Percentiles rank a stretch among this genome's conserved stretches.
Evolutionary conservation across 2,888 invertebrate species (phyloP).

Genomic region (Melanargia galathea): DNA sequence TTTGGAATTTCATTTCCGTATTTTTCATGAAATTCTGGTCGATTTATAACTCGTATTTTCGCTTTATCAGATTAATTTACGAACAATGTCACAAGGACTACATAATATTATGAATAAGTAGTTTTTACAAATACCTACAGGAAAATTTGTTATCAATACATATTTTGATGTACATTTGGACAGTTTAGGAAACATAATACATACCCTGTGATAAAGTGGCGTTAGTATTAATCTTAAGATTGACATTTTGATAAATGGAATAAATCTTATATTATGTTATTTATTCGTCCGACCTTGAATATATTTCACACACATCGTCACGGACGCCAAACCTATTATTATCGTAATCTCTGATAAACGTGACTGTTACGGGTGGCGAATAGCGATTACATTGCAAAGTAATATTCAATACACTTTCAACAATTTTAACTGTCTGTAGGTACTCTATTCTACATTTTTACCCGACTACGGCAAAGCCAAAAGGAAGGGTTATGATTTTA

Average conservation of each 20-base stretch:
- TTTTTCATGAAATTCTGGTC: too few species aligned
- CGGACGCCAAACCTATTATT: constrained; percentile 49
- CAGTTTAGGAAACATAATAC: constrained; percentile 17
- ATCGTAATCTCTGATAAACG: constrained; percentile 51
- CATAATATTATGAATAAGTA: not conserved
- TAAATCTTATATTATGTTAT: constrained; percentile 26
- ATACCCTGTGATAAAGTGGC: constrained; percentile 14
- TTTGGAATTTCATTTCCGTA: too few species aligned
- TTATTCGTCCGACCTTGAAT: constrained; percentile 45
- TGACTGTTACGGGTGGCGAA: constrained; percentile 38
- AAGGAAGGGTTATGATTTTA: too few species aligned
- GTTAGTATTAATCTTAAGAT: constrained; percentile 20
- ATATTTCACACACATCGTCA: constrained; percentile 47
- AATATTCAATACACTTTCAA: constrained; percentile 18
- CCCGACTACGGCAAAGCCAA: too few species aligned
- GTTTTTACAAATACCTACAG: constrained; percentile 11
- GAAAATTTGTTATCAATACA: constrained; percentile 21
- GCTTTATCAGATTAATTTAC: constrained; percentile 3
- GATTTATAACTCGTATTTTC: too few species aligned
- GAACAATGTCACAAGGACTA: constrained; percentile 6
- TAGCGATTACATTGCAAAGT: constrained; percentile 21
- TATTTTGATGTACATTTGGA: constrained; percentile 22
- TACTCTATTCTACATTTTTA: not conserved
- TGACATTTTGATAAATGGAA: constrained; percentile 16
- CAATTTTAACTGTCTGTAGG: not conserved